A percentile compares a stretch with the other conserved stretches of the same genome.
Evolutionary conservation across 1,140 invertebrate species (phyloP).

Genomic region (Orius insidiosus): DNA sequence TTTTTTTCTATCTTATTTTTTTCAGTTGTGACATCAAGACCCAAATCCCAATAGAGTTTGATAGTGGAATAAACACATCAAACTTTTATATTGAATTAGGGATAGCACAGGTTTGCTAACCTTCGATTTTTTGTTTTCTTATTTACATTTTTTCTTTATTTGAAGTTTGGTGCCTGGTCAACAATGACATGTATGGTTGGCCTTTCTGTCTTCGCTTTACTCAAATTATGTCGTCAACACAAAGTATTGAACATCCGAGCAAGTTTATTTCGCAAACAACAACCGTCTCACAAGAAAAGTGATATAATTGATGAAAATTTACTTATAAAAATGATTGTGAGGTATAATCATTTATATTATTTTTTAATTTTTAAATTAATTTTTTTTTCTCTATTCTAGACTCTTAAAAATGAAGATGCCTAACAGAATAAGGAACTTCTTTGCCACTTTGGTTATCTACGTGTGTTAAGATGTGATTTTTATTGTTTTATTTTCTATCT

Average conservation of each 20-base stretch:
- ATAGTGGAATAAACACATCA: constrained; percentile 59
- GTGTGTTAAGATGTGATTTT: too few relatives aligned
- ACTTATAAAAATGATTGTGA: too few relatives aligned
- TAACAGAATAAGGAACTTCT: too few relatives aligned
- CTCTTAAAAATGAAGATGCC: too few relatives aligned
- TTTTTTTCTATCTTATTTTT: constrained; percentile 19
- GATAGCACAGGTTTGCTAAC: constrained; percentile 64
- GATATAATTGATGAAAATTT: not conserved
- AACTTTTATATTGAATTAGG: constrained; percentile 79
- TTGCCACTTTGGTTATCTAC: too few relatives aligned
- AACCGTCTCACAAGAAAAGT: constrained; percentile 49
- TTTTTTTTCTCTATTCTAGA: too few relatives aligned
- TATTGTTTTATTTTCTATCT: too few relatives aligned
- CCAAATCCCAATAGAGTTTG: constrained; percentile 66
- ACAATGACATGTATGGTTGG: constrained; percentile 76
- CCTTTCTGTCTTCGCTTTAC: constrained; percentile 63
- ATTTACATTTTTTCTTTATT: constrained; percentile 2
- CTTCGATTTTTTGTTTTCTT: too few relatives aligned
- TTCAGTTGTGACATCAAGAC: constrained; percentile 68
- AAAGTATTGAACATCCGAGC: constrained; percentile 79
- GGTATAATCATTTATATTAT: too few relatives aligned
- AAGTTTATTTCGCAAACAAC: constrained; percentile 75
- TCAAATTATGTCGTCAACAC: constrained; percentile 79
- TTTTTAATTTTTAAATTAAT: too few relatives aligned
- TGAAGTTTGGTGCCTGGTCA: constrained; percentile 80